Evolutionary conservation across 2,888 invertebrate species (phyloP), one percentile per base, ranked within the genome.

Genomic region (Tachina lurida): DNA sequence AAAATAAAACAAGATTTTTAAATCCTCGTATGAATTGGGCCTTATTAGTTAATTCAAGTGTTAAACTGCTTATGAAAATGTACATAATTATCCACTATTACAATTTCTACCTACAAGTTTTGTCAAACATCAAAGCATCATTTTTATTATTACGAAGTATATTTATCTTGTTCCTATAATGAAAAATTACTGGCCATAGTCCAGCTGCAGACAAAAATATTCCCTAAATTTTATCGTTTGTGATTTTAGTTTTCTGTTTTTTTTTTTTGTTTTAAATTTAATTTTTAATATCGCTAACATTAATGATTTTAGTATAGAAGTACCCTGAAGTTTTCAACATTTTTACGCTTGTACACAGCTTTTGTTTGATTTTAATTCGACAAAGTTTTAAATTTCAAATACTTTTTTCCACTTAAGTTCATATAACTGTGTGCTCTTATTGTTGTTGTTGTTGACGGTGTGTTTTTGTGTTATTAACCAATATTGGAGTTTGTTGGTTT

Each of bases 401-500:
- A 17, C 10, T 39, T 43, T 67, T 81, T 39, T 39, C 2, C 10
- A 31, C 17, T 74, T 41, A 49, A 62, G 60, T 73, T 15, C 39
- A 58, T 67, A 47, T 39, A 22, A n/a, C n/a, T 41, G 65, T 63
- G 45, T 54, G 71, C 19, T 60, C 43, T 56, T 49, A 45, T 13
- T 19, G 19, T 17, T 56, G 43, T 10, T 3, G 2, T 71, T 62
- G 47, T 47, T 65, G 65, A 31, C 56, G 71, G 31, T 67, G 67
- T 80, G 80, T 67, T 65, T 83, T 71, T 78, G 65, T 84, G 77
- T 86, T 86, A 80, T 86, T 86, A 79, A 83, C 86, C 83, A 86
- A 86, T 86, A 86, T 86, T 86, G 79, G 71, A 91, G 91, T 92
- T 92, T 92, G 93, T 92, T 92, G 91, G 92, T 92, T 92, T 92